Base-by-base conservation (phyloP, 2,888 invertebrate species). In the Parelbella ahira region DNA sequence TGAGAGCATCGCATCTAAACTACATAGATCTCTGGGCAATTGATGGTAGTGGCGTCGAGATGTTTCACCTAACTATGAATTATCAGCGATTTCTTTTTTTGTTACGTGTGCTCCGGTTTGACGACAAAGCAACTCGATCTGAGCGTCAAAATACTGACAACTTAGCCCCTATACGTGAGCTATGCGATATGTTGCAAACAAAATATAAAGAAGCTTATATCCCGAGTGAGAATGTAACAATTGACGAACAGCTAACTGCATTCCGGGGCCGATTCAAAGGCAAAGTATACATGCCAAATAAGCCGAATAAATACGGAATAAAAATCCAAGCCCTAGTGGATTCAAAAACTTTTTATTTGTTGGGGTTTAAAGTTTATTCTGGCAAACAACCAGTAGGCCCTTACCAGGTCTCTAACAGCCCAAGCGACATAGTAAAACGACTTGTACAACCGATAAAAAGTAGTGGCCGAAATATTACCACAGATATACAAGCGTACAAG, bases 41-140 rank as follows among this genome's bases (percentile, higher is more conserved):
- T 12, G 45, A 50, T 47, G 50, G 45, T 9, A 45, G 43, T 28
- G 37, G 34, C 19, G 18, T 30, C 2, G 48, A 50, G n/a, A 42
- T 48, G 30, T 48, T 50, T 44, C 33, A 42, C 7, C 34, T 41
- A 10, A 44, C 44, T 15, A 48, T 44, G 44, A 42, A 42, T 11
- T 13, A 38, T 30, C 11, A 47, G 20, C 15, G 43, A 4, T 49
- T 47, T 27, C 32, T 20, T 9, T 50, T 47, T 41, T 34, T 50
- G 18, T 39, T 50, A 5, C 44, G 43, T 11, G 10, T 10, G 9
- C 24, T 24, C 1, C 24, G 20, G 2, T 47, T 47, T 45, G 49
- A 45, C 25, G 43, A 50, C 29, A 27, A 23, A 12, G 8, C 21
- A 15, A 44, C 38, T 5, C 32, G 42, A 9, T 4, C 30, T 12